phyloP scores from a whole-genome alignment of 2,113 vertebrate genomes.

The Sclerurus mexicanus region DNA sequence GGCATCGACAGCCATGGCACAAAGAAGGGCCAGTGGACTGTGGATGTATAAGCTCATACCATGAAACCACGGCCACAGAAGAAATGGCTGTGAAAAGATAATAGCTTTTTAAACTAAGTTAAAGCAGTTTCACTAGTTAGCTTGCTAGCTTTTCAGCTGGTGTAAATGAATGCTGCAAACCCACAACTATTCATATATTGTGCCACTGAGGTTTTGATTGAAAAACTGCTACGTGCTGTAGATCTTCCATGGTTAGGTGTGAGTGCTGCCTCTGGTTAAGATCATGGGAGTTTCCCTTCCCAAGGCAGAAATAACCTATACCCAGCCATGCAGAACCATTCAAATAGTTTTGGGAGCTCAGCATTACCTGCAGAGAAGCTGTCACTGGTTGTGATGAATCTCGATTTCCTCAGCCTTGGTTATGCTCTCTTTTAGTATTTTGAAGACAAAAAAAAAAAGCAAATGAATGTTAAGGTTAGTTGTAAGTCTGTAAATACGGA shows the following conservation, averaged over 20 bases:
- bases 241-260: not conserved
- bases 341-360: not conserved
- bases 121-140: not conserved
- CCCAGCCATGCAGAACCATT: no score
- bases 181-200: rapidly evolving
- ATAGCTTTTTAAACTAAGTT: not conserved
- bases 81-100: not conserved
- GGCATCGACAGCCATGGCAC: not conserved
- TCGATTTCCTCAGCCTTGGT: not conserved
- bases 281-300: not conserved
- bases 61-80: not conserved
- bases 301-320: not conserved
- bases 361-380: not conserved
- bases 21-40: not conserved
- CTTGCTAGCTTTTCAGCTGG: not conserved
- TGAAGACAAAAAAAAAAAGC: not conserved
- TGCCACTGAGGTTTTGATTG: not conserved
- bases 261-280: not conserved
- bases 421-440: not conserved
- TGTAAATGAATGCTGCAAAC: not conserved
- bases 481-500: not conserved
- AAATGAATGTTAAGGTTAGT: not conserved
- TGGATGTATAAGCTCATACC: not conserved
- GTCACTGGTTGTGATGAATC: not conserved
- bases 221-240: not conserved